Evolutionary conservation across 2,888 invertebrate species (phyloP).

Genomic region (Erebia palarica): DNA sequence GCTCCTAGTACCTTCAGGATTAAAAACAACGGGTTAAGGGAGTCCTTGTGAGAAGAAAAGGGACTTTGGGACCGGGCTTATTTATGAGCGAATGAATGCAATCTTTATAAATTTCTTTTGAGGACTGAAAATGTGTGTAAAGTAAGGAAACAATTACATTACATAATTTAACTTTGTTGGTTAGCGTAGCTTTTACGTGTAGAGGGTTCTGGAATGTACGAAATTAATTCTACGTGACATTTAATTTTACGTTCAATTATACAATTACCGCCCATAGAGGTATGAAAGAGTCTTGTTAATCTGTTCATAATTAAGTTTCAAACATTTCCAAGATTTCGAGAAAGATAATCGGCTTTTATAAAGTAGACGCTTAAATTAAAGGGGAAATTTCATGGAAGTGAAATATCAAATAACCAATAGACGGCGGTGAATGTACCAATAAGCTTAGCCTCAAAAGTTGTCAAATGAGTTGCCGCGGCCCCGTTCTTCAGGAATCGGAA

Average conservation of each 20-base stretch:
- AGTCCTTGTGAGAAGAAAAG: neutral
- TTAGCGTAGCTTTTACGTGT: constrained; percentile 1
- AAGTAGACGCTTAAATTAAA: constrained; percentile 12
- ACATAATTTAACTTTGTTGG: neutral
- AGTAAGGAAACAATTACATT: neutral
- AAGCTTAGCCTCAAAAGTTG: constrained; percentile 14
- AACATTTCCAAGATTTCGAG: neutral
- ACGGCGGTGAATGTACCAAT: constrained; percentile 14
- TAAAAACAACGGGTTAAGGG: constrained; percentile 12
- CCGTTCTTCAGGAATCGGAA: constrained; percentile 4
- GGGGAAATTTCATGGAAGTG: constrained; percentile 2
- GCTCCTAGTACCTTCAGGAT: constrained; percentile 28
- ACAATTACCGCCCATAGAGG: neutral
- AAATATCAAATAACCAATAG: constrained; percentile 7
- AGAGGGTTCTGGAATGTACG: neutral
- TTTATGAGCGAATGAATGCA: neutral
- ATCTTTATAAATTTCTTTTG: too few species aligned
- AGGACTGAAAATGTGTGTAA: too few species aligned
- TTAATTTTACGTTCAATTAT: constrained; percentile 3
- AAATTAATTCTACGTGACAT: constrained; percentile 7
- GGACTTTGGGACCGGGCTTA: neutral
- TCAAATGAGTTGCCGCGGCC: constrained; percentile 7
- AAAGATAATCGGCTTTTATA: constrained; percentile 9
- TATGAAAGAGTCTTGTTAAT: constrained; percentile 4
- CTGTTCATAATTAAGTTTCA: constrained; percentile 8